A percentile compares a stretch with the other conserved stretches of the same genome.
phyloP scores from a whole-genome alignment of 2,888 invertebrate species.

The Thecocarcelia acutangulata region DNA sequence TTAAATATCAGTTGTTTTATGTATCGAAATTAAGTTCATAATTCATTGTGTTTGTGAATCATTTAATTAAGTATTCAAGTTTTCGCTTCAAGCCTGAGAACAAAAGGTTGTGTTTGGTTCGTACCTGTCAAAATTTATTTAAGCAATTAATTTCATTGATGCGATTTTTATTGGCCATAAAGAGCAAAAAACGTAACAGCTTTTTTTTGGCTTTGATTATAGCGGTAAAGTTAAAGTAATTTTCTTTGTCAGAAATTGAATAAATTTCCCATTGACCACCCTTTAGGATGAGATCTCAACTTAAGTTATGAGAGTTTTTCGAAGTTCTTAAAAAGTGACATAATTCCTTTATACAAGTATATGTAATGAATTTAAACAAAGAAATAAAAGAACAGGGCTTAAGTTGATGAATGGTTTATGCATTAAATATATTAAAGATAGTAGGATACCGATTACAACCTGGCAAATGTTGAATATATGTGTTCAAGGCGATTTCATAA shows the following conservation, averaged over 20 bases:
- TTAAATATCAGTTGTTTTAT: conserved; percentile 37
- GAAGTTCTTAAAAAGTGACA: conserved; percentile 22
- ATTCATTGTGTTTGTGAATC: conserved; percentile 21
- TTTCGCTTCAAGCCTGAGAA: neutral
- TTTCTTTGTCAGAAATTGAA: conserved; percentile 18
- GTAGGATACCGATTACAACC: too few species aligned
- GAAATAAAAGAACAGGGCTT: too few species aligned
- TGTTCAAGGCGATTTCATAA: too few species aligned
- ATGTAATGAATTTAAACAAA: neutral
- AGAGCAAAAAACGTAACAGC: neutral
- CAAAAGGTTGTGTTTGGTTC: conserved; percentile 22
- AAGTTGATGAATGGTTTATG: too few species aligned
- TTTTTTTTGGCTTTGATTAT: conserved; percentile 5
- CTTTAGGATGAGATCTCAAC: conserved; percentile 13
- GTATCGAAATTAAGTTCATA: conserved; percentile 1
- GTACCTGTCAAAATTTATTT: conserved; percentile 31
- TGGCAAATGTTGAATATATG: too few species aligned
- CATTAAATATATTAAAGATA: too few species aligned
- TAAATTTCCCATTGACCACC: conserved; percentile 36
- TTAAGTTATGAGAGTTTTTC: neutral
- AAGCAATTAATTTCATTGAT: conserved; percentile 39
- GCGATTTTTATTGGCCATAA: conserved; percentile 46
- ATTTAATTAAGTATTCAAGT: conserved; percentile 19
- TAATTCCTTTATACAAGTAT: neutral
- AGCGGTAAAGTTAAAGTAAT: neutral